phyloP scores from a whole-genome alignment of 1,140 invertebrate genomes.

The Drosophila navojoa region DNA sequence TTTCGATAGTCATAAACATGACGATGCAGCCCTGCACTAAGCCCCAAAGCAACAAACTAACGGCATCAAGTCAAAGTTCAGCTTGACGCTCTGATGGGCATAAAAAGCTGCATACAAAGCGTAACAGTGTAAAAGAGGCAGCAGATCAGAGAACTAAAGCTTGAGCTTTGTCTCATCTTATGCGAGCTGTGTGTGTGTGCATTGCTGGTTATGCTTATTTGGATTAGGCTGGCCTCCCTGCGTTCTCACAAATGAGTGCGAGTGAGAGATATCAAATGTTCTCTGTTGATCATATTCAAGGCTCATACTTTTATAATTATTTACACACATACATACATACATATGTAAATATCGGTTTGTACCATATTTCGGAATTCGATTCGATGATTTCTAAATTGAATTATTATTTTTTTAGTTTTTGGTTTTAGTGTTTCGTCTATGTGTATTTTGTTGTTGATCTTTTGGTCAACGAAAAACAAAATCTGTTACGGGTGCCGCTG shows the following conservation, averaged over 20 bases:
- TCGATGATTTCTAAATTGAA: constrained; percentile 49
- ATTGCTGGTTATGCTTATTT: constrained; percentile 1
- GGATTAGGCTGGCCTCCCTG: background rate
- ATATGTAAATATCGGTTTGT: background rate
- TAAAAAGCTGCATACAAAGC: constrained; percentile 23
- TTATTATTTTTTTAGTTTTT: constrained; percentile 43
- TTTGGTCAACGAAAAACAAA: constrained; percentile 21
- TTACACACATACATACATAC: background rate
- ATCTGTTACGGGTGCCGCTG: constrained; percentile 57
- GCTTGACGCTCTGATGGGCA: constrained; percentile 19
- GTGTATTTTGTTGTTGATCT: constrained; percentile 43
- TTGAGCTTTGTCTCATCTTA: background rate
- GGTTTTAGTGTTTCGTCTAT: constrained; percentile 17
- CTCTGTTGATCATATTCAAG: constrained; percentile 60
- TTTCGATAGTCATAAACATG: constrained; percentile 30
- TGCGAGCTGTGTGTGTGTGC: background rate
- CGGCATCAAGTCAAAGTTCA: constrained; percentile 52
- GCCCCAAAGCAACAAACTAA: constrained; percentile 26
- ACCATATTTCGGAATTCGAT: constrained; percentile 20
- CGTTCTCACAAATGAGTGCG: background rate
- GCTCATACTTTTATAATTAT: constrained; percentile 11
- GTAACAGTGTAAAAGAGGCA: constrained; percentile 1
- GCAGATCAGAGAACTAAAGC: constrained; percentile 4
- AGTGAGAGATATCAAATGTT: background rate
- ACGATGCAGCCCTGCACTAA: constrained; percentile 25